Conservation (phyloP, 1,140 invertebrate genomes). For the Drosophila pandora region DNA sequence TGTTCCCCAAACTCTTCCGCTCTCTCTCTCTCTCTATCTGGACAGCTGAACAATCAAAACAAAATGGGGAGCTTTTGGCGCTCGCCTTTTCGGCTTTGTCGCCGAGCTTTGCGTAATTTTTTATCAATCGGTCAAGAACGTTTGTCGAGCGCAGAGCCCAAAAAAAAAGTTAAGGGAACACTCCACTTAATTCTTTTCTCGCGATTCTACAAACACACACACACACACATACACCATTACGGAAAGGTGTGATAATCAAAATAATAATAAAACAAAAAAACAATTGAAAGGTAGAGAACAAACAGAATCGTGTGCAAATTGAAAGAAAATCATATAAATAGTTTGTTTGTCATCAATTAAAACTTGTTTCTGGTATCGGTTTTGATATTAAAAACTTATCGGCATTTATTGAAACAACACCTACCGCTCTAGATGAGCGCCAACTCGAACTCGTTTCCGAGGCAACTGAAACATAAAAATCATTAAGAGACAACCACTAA, state of each 20-base stretch:
- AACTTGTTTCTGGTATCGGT: constrained; percentile 22
- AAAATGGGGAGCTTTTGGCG: constrained; percentile 63
- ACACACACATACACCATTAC: constrained; percentile 6
- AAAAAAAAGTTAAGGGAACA: constrained; percentile 27
- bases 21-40: constrained; percentile 14
- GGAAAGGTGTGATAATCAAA: constrained; percentile 67
- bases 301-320: constrained; percentile 30
- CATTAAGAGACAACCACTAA: constrained; percentile 34
- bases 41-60: constrained; percentile 72
- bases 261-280: constrained; percentile 42
- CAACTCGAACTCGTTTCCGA: constrained; percentile 65
- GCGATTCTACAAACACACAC: constrained; percentile 18
- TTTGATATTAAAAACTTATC: constrained; percentile 28
- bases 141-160: constrained; percentile 63
- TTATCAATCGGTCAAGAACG: constrained; percentile 81
- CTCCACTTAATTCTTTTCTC: constrained; percentile 1
- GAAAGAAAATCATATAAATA: constrained; percentile 22
- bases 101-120: constrained; percentile 67
- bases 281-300: constrained; percentile 30
- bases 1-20: neutral
- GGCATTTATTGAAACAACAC: constrained; percentile 54
- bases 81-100: constrained; percentile 59
- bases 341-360: constrained; percentile 40
- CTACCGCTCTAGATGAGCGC: neutral
- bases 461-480: constrained; percentile 43